These are phyloP conservation scores for Hozukius guyotensis DNA, from an alignment of 2,797 vertebrate genomes.

Conservation along the genomic window DNA sequence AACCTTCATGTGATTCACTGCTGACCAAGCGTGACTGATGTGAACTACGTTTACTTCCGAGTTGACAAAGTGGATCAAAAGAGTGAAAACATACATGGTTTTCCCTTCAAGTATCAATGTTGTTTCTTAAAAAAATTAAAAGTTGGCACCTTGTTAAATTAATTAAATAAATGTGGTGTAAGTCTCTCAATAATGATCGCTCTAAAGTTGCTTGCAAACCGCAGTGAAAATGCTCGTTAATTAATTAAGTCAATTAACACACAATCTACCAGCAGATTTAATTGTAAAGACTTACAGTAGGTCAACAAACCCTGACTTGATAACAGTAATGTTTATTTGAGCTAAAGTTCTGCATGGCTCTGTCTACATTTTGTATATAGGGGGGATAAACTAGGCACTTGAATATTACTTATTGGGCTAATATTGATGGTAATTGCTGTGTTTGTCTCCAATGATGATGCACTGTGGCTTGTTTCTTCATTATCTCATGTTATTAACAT, in stretches of 20 bases:
- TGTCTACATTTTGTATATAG: not conserved
- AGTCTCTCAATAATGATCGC: not conserved
- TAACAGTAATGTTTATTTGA: not conserved
- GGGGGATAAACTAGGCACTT: not conserved
- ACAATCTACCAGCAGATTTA: not conserved
- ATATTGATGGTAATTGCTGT: not conserved
- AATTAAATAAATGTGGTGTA: not conserved
- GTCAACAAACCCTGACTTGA: not conserved
- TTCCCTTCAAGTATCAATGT: not conserved
- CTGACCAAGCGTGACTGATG: not conserved
- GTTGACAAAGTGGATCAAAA: not conserved
- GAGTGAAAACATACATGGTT: not conserved
- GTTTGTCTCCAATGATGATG: not conserved
- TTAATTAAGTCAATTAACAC: not conserved
- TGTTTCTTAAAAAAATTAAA: not conserved
- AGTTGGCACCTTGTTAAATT: not conserved
- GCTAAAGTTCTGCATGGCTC: not conserved
- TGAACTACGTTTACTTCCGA: not conserved
- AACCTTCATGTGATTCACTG: not conserved
- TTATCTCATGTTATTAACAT: not conserved
- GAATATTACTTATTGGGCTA: not conserved
- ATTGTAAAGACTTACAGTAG: not conserved
- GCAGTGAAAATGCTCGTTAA: not conserved
- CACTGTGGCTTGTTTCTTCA: not conserved
- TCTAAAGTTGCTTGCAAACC: not conserved